phyloP scores from a whole-genome alignment of 2,113 vertebrate species.

The Odobenus rosmarus region DNA sequence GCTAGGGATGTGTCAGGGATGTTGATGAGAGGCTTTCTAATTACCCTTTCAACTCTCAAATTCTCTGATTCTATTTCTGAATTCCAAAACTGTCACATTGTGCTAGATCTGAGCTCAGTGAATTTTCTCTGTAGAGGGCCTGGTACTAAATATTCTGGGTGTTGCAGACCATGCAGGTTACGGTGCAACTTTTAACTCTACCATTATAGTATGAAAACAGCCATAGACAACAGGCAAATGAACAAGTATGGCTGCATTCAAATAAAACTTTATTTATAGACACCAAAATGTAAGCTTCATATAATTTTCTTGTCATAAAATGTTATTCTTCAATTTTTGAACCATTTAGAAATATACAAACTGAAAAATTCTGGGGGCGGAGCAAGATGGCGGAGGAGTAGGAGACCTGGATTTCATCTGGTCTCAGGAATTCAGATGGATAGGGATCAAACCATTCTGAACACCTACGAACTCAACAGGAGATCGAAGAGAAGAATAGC shows the following conservation, averaged over 20 bases:
- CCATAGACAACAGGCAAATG: not conserved
- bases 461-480: too few relatives aligned
- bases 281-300: not conserved
- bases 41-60: not conserved
- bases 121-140: not conserved
- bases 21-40: not conserved
- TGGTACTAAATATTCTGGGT: not conserved
- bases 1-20: not conserved
- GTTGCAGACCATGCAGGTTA: not conserved
- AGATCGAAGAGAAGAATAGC: too few relatives aligned
- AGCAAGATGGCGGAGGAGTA: too few relatives aligned
- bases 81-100: not conserved
- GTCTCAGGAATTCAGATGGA: too few relatives aligned
- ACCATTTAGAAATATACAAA: constrained; percentile 6
- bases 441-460: too few relatives aligned
- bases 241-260: not conserved
- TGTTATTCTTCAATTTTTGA: not conserved
- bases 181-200: not conserved
- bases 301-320: constrained; percentile 42
- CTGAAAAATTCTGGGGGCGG: too few relatives aligned
- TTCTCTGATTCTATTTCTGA: not conserved
- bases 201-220: not conserved
- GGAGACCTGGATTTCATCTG: too few relatives aligned
- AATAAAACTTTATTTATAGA: constrained; percentile 37
- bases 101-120: not conserved